Evolutionary conservation across 2,113 vertebrate genomes (phyloP).

Genomic region (Puma concolor): DNA sequence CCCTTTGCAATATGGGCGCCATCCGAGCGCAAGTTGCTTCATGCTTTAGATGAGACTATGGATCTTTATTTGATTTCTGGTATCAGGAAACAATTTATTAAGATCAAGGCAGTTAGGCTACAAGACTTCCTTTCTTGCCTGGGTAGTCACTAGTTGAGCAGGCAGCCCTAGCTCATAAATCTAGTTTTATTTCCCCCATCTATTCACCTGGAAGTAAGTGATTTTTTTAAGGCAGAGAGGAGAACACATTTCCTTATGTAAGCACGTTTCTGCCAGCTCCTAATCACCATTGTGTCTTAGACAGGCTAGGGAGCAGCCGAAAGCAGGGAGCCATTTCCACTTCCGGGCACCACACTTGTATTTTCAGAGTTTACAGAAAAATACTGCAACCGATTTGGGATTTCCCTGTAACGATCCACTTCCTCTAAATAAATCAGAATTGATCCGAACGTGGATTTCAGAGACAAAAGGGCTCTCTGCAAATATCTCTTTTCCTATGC

Average conservation of each 20-base stretch:
- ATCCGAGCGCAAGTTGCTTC: slow-evolving; percentile 56
- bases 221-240: slow-evolving; percentile 73
- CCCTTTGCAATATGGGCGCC: background rate
- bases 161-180: slow-evolving; percentile 82
- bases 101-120: slow-evolving; percentile 78
- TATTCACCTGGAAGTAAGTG: slow-evolving; percentile 87
- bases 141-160: slow-evolving; percentile 77
- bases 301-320: slow-evolving; percentile 65
- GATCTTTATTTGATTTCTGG: slow-evolving; percentile 82
- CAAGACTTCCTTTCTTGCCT: slow-evolving; percentile 80
- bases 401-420: slow-evolving; percentile 82
- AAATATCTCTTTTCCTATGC: slow-evolving; percentile 84
- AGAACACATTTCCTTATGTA: slow-evolving; percentile 79
- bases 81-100: slow-evolving; percentile 86
- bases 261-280: slow-evolving; percentile 68
- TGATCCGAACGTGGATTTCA: slow-evolving; percentile 82
- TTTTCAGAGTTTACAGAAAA: slow-evolving; percentile 75
- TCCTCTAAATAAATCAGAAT: slow-evolving; percentile 82
- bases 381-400: slow-evolving; percentile 72
- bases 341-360: slow-evolving; percentile 72
- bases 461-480: slow-evolving; percentile 83
- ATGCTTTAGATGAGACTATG: slow-evolving; percentile 73
- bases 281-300: slow-evolving; percentile 75
- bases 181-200: slow-evolving; percentile 86
- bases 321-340: slow-evolving; percentile 62